phyloP scores from a whole-genome alignment of 2,888 invertebrate species.

The Strigamia crassipes region DNA sequence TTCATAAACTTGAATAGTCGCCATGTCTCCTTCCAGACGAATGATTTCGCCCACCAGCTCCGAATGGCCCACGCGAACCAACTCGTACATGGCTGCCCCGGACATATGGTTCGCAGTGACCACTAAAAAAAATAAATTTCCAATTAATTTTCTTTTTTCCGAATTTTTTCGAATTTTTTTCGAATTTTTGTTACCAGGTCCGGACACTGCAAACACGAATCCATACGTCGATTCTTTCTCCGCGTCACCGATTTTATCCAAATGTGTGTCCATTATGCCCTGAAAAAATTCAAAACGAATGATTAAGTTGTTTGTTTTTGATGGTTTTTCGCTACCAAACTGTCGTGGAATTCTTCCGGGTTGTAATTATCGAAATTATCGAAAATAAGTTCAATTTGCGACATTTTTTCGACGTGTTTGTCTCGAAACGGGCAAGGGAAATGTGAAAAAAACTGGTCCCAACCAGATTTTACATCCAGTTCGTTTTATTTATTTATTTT shows the following conservation, averaged over 20 bases:
- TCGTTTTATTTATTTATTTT: too few species aligned
- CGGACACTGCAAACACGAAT: constrained; percentile 96
- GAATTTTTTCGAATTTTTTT: too few species aligned
- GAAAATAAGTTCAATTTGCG: background rate
- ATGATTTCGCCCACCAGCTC: constrained; percentile 99
- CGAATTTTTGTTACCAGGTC: too few species aligned
- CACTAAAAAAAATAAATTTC: constrained; percentile 66
- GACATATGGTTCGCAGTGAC: constrained; percentile 99
- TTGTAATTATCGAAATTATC: constrained; percentile 22
- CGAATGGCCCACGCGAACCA: constrained; percentile 97
- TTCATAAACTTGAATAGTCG: constrained; percentile 93
- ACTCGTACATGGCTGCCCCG: constrained; percentile 99
- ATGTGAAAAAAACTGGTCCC: background rate
- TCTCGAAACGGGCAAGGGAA: background rate
- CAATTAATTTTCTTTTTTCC: background rate
- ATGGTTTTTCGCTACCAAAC: background rate
- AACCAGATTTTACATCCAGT: background rate
- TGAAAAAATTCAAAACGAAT: too few species aligned
- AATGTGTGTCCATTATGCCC: background rate
- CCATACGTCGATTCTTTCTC: constrained; percentile 89
- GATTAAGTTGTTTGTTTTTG: background rate
- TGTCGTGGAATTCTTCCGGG: background rate
- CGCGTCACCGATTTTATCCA: constrained; percentile 72
- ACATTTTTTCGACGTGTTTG: background rate
- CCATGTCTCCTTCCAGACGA: constrained; percentile 98